phyloP scores from a whole-genome alignment of 2,888 invertebrate species.

The Oscheius sp. region DNA sequence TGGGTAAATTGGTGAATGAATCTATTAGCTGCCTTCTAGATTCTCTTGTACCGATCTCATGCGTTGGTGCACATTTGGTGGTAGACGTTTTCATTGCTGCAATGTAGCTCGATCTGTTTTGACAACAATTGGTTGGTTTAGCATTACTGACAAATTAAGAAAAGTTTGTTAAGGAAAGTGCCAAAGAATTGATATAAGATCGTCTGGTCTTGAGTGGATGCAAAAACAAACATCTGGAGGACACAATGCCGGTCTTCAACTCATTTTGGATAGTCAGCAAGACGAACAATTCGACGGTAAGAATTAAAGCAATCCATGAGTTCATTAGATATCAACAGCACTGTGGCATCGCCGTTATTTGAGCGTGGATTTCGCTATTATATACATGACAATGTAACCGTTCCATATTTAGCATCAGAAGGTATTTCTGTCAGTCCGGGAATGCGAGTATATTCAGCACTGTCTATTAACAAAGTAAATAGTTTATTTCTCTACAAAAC shows the following conservation, averaged over 20 bases:
- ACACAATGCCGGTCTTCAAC: constrained; percentile 57
- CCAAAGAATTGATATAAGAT: constrained; percentile 52
- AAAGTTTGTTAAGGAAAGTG: too few relatives aligned
- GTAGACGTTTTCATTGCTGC: constrained; percentile 57
- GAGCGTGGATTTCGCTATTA: constrained; percentile 66
- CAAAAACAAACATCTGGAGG: constrained; percentile 59
- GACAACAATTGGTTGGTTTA: constrained; percentile 64
- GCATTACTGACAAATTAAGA: too few relatives aligned
- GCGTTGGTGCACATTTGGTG: constrained; percentile 26
- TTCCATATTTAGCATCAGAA: constrained; percentile 60
- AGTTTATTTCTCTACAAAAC: neutral
- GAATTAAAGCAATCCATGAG: neutral
- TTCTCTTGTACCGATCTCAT: constrained; percentile 39
- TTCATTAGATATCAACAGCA: constrained; percentile 2
- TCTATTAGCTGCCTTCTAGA: constrained; percentile 49
- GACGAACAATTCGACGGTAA: constrained; percentile 56
- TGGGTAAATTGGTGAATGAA: constrained; percentile 14
- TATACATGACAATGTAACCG: constrained; percentile 55
- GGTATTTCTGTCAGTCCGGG: constrained; percentile 67
- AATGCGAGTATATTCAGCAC: constrained; percentile 43
- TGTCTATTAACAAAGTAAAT: constrained; percentile 38
- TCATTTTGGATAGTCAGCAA: constrained; percentile 59
- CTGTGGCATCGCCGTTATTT: constrained; percentile 53
- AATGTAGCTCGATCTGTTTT: constrained; percentile 57
- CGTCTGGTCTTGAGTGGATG: constrained; percentile 55